Conservation (phyloP, 2,797 vertebrate genomes). For the Thalassophryne amazonica region DNA sequence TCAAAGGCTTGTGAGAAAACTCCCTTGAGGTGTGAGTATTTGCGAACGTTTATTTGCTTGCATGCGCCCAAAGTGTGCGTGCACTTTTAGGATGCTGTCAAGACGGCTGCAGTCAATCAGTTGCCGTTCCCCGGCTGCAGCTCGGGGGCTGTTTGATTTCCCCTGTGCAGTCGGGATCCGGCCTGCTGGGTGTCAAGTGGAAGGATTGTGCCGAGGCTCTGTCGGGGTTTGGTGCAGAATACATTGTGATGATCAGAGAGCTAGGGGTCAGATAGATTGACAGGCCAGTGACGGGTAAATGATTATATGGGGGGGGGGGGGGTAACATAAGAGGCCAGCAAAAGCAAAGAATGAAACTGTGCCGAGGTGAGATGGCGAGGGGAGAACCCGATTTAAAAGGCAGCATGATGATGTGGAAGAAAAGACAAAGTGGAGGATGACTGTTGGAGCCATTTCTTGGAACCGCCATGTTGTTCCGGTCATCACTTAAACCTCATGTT, state of each 20-base stretch:
- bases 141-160: slow-evolving; percentile 68
- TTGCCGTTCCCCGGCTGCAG: slow-evolving; percentile 4
- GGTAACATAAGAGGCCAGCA: neutral
- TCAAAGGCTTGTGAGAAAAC: slow-evolving; percentile 27
- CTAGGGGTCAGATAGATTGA: slow-evolving; percentile 65
- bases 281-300: slow-evolving; percentile 42
- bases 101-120: slow-evolving; percentile 6
- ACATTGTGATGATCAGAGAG: slow-evolving; percentile 70
- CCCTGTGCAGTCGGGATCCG: slow-evolving; percentile 58
- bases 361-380: slow-evolving; percentile 15
- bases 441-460: slow-evolving; percentile 10
- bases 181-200: slow-evolving; percentile 61
- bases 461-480: slow-evolving; percentile 6
- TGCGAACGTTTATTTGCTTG: neutral
- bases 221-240: slow-evolving; percentile 64
- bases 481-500: slow-evolving; percentile 21
- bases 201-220: slow-evolving; percentile 50
- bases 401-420: slow-evolving; percentile 13
- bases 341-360: slow-evolving; percentile 21
- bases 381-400: too few species aligned
- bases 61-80: neutral
- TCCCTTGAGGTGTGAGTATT: slow-evolving; percentile 24
- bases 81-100: slow-evolving; percentile 43
- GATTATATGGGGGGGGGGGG: slow-evolving; percentile 46
- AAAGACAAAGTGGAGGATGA: slow-evolving; percentile 8